These are phyloP conservation scores for Hafferia zeledoni DNA, from an alignment of 2,797 vertebrate species.

Conservation along the genomic window DNA sequence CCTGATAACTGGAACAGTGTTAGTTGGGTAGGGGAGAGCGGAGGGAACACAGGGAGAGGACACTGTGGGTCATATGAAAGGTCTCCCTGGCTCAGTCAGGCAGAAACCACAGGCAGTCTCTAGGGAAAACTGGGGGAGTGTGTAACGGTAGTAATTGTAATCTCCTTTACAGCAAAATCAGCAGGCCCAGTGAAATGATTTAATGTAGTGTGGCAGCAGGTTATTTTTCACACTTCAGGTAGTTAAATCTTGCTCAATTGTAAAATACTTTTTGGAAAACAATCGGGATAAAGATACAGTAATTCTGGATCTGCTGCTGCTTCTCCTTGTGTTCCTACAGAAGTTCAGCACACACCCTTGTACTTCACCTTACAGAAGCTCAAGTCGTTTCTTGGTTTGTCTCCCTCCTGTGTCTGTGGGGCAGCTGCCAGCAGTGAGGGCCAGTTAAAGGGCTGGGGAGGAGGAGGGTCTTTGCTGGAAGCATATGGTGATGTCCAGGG, in stretches of 20 bases:
- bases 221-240: not conserved
- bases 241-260: not conserved
- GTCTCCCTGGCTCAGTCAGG: not conserved
- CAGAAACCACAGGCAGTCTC: not conserved
- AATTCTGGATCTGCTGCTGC: not conserved
- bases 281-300: accelerated
- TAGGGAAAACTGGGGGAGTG: not conserved
- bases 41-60: not conserved
- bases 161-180: not conserved
- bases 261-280: not conserved
- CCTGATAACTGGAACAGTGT: too few species aligned
- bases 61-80: accelerated
- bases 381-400: not conserved
- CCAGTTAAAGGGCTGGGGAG: accelerated
- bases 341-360: not conserved
- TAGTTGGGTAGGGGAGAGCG: accelerated
- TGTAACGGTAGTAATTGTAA: not conserved
- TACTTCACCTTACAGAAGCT: not conserved
- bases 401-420: accelerated
- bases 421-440: not conserved
- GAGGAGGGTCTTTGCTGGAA: not conserved
- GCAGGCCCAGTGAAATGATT: not conserved
- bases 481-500: accelerated
- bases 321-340: not conserved
- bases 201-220: not conserved